Conservation (phyloP, 1,140 invertebrate genomes). For the Himalopsyche phryganea region DNA sequence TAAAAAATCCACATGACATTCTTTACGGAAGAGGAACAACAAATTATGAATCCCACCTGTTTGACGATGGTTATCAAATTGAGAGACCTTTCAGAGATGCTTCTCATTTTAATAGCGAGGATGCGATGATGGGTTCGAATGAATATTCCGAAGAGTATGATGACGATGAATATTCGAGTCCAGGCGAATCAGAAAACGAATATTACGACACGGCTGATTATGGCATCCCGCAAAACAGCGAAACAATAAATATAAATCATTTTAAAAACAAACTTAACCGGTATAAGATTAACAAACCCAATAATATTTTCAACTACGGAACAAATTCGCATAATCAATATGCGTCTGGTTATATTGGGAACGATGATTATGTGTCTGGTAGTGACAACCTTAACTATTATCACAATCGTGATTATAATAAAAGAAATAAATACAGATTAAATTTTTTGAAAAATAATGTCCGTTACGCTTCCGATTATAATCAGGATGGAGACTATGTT, state of each 20-base stretch:
- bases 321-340: too few species aligned
- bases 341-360: too few species aligned
- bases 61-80: constrained; percentile 15
- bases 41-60: too few species aligned
- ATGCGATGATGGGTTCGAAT: background rate
- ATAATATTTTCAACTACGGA: background rate
- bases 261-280: background rate
- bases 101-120: too few species aligned
- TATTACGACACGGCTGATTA: background rate
- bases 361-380: background rate
- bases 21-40: too few species aligned
- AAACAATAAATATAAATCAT: background rate
- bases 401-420: background rate
- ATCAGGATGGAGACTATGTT: background rate
- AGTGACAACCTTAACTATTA: background rate
- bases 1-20: too few species aligned
- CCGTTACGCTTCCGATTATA: too few species aligned
- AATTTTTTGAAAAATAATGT: background rate
- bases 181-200: background rate
- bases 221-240: background rate
- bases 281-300: background rate
- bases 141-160: constrained; percentile 8
- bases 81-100: constrained; percentile 17
- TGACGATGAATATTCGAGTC: background rate
- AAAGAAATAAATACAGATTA: background rate